Percentiles rank a stretch among this genome's conserved stretches.
Evolutionary conservation across 2,888 invertebrate species (phyloP).

Genomic region (Dioctria linearis): DNA sequence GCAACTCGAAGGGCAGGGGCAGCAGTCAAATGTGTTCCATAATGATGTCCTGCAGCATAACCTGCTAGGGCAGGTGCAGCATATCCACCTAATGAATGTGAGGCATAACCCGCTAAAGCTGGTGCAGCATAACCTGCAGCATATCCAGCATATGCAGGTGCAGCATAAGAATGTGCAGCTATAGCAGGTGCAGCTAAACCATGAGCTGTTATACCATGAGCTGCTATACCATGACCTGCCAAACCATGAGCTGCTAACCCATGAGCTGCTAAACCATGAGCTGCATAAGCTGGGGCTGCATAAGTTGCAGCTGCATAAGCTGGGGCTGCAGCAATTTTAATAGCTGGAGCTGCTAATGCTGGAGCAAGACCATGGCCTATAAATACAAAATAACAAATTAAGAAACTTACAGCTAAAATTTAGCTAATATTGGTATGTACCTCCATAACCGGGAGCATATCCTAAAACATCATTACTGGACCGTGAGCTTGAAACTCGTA

Average conservation of each 20-base stretch:
- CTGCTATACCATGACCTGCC: conserved; percentile 8
- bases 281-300: conserved; percentile 49
- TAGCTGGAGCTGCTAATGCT: conserved; percentile 55
- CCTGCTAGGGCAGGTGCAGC: conserved; percentile 54
- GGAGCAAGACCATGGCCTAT: conserved; percentile 39
- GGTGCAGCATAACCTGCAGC: conserved; percentile 58
- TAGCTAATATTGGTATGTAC: conserved; percentile 48
- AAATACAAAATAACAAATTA: background rate
- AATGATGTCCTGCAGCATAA: conserved; percentile 60
- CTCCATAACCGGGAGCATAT: conserved; percentile 51
- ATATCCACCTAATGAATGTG: conserved; percentile 53
- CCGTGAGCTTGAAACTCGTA: conserved; percentile 70
- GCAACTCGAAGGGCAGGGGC: conserved; percentile 54
- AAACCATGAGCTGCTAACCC: conserved; percentile 30
- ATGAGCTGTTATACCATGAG: conserved; percentile 58
- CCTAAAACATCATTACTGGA: conserved; percentile 68
- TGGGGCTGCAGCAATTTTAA: conserved; percentile 58
- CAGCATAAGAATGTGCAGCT: conserved; percentile 56
- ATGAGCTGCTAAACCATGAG: conserved; percentile 45
- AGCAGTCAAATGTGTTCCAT: conserved; percentile 56
- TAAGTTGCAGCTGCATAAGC: conserved; percentile 60
- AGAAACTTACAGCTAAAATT: background rate
- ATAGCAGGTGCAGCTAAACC: conserved; percentile 56
- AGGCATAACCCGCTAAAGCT: conserved; percentile 54
- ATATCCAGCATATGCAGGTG: conserved; percentile 48